Base-by-base conservation (phyloP, 1,140 invertebrate species). In the Plutomurus gul region DNA sequence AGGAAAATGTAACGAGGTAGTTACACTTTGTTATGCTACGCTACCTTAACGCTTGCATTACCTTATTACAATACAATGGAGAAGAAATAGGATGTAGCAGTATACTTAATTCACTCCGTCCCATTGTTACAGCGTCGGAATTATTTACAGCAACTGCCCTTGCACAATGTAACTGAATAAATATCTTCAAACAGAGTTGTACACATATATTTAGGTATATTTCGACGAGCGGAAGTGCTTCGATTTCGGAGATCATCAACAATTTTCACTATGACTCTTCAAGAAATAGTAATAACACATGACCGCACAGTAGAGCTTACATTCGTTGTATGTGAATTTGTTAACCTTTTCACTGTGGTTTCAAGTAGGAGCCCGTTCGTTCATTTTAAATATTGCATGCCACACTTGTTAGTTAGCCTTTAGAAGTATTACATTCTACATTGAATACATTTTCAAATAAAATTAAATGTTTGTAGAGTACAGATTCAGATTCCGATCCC, bases 11-110 rank as follows among this genome's bases (percentile, higher is more conserved):
- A 65, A 33, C 25, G 56, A 65, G 56, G 56, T 30, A 65, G 56
- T 65, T 65, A 65, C 56, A 65, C 56, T 33, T 65, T 65, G 47
- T 65, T 65, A 30, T 33, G 56, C 20, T 65, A 65, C 56, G 56
- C 56, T 65, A 65, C 56, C 56, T 65, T 36, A 65, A 65, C 27
- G 56, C 56, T 65, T 65, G 56, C 56, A 27, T 65, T 65, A 6
- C 27, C 18, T 65, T 65, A 33, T 36, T 33, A 65, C 30, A 65
- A 65, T 36, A 65, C 56, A 65, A 65, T 33, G 56, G 30, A 65
- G 36, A 33, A 65, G 27, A 30, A 10, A 43, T 43, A 10, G 10
- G 56, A 65, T 33, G 36, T n/a, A n/a, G n/a, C 30, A 65, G 56
- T 30, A 65, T 30, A 65, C 27, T 65, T 56, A 56, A 16, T 33